These are phyloP conservation scores for Agonopterix alstromeriana DNA, from an alignment of 2,888 invertebrate species.

Conservation along the genomic window DNA sequence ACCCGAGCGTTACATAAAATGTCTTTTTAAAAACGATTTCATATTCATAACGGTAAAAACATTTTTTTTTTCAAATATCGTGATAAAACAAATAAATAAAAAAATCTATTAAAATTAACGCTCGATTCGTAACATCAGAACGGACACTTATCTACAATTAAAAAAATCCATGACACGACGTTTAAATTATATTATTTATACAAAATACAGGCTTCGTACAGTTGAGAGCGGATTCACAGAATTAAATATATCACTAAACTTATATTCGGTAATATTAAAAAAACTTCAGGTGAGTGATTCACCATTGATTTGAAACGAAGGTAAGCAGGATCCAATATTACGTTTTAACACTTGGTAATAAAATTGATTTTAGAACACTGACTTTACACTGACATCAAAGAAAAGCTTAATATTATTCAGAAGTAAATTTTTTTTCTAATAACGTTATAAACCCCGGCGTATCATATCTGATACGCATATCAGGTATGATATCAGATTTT, in stretches of 20 bases:
- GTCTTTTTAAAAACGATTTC: slow-evolving; percentile 1
- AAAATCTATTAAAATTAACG: background rate
- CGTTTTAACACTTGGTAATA: no score
- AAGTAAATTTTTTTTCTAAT: no score
- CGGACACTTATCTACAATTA: slow-evolving; percentile 15
- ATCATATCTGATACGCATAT: no score
- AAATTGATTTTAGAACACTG: no score
- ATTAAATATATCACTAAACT: slow-evolving; percentile 11
- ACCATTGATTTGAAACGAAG: no score
- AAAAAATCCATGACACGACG: slow-evolving; percentile 27
- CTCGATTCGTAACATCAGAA: background rate
- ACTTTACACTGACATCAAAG: no score
- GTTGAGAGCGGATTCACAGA: slow-evolving; percentile 21
- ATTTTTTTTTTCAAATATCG: background rate
- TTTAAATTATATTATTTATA: slow-evolving; percentile 29
- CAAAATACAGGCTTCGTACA: slow-evolving; percentile 24
- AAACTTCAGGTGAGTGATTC: background rate
- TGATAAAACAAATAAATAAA: background rate
- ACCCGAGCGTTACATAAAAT: background rate
- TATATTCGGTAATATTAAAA: slow-evolving; percentile 8
- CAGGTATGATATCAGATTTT: no score
- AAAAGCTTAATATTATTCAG: no score
- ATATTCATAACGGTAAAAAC: background rate
- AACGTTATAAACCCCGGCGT: no score
- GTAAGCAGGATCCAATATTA: no score